phyloP scores from a whole-genome alignment of 2,888 invertebrate genomes.

The Hedya salicella region DNA sequence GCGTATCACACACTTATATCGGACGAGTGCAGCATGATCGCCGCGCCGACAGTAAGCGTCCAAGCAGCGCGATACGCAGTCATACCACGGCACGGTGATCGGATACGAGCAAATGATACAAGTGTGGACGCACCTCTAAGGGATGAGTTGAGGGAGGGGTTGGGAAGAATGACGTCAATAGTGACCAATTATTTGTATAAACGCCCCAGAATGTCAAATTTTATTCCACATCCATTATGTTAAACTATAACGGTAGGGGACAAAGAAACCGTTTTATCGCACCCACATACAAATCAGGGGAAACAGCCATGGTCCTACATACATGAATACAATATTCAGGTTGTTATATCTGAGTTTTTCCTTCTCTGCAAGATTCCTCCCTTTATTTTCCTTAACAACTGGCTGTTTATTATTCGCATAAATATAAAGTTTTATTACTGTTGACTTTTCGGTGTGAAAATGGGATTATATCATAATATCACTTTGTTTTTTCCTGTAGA shows the following conservation, averaged over 20 bases:
- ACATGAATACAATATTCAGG: conserved; percentile 18
- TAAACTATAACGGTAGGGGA: not conserved
- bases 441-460: not conserved
- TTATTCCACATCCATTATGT: not conserved
- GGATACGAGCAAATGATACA: too few relatives aligned
- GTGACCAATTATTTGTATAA: too few relatives aligned
- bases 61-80: too few relatives aligned
- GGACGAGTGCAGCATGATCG: too few relatives aligned
- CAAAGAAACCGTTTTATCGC: not conserved
- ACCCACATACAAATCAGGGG: conserved; percentile 9
- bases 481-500: not conserved
- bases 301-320: conserved; percentile 2
- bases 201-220: too few relatives aligned
- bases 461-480: not conserved
- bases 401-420: not conserved
- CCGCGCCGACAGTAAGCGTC: too few relatives aligned
- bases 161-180: too few relatives aligned
- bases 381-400: conserved; percentile 3
- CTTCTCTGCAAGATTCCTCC: not conserved
- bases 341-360: not conserved
- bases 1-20: too few relatives aligned
- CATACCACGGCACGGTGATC: too few relatives aligned
- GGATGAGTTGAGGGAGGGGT: too few relatives aligned
- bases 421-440: not conserved
- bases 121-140: too few relatives aligned